A percentile compares a stretch with the other conserved stretches of the same genome.
These are phyloP conservation scores for Hyphantria cunea DNA, from an alignment of 1,140 invertebrate species.

Conservation along the genomic window DNA sequence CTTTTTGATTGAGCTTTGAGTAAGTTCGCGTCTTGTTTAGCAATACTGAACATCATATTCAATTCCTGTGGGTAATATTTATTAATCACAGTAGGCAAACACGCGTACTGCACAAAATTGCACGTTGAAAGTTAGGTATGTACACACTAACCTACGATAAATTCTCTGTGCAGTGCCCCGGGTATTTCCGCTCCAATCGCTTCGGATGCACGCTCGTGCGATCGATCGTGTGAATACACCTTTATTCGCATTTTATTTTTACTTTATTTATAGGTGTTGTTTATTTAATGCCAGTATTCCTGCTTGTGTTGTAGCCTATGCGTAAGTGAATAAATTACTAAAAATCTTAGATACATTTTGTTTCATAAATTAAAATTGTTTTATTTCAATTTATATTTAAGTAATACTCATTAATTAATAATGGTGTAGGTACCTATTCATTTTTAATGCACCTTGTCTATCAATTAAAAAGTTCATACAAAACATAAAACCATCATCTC, in stretches of 20 bases:
- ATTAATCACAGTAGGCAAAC: constrained; percentile 28
- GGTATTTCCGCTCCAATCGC: constrained; percentile 69
- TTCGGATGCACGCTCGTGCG: constrained; percentile 62
- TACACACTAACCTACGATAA: constrained; percentile 63
- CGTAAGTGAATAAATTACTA: constrained; percentile 12
- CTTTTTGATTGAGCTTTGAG: no score
- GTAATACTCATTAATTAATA: no score
- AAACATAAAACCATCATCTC: no score
- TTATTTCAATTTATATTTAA: no score
- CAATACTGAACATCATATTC: no score
- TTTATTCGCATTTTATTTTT: constrained; percentile 63
- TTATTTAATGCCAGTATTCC: constrained; percentile 26
- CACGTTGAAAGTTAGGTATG: constrained; percentile 36
- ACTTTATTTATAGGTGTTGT: constrained; percentile 23
- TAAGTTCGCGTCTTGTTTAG: no score
- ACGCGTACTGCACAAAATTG: constrained; percentile 20
- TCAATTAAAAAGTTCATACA: no score
- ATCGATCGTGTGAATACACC: constrained; percentile 75
- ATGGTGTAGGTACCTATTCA: no score
- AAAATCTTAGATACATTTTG: constrained; percentile 37
- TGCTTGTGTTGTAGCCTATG: no score
- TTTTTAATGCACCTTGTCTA: no score
- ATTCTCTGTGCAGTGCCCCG: constrained; percentile 67
- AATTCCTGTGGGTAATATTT: background rate
- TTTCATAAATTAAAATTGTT: constrained; percentile 25